These are phyloP conservation scores for Zelleria hepariella DNA, from an alignment of 2,888 invertebrate species.

Conservation along the genomic window DNA sequence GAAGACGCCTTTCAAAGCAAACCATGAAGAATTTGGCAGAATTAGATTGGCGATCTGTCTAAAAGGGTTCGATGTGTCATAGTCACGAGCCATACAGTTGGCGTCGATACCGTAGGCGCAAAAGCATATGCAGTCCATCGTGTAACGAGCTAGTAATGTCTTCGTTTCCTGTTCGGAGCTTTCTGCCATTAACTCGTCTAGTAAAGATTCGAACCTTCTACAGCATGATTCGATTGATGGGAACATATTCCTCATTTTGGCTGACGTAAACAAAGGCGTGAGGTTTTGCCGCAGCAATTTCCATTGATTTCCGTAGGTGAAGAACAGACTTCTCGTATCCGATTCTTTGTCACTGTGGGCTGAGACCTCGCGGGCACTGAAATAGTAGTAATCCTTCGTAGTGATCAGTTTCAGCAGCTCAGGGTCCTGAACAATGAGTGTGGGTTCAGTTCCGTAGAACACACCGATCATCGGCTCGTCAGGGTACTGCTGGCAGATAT, in stretches of 20 bases:
- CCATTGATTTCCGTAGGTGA: slow-evolving; percentile 16
- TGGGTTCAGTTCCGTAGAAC: slow-evolving; percentile 19
- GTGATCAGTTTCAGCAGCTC: slow-evolving; percentile 16
- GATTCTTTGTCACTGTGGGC: slow-evolving; percentile 13
- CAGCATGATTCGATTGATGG: slow-evolving; percentile 19
- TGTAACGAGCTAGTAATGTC: slow-evolving; percentile 9
- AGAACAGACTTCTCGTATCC: slow-evolving; percentile 11
- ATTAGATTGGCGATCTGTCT: background rate
- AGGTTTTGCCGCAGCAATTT: slow-evolving; percentile 19
- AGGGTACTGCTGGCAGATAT: slow-evolving; percentile 17
- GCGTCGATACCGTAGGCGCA: slow-evolving; percentile 9
- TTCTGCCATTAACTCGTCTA: slow-evolving; percentile 5
- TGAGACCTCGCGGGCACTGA: slow-evolving; percentile 17
- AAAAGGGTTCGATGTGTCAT: slow-evolving; percentile 1
- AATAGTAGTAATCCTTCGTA: slow-evolving; percentile 21
- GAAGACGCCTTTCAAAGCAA: background rate
- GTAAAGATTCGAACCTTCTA: slow-evolving; percentile 12
- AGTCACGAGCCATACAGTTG: slow-evolving; percentile 2
- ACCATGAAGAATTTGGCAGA: background rate
- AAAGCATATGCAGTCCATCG: slow-evolving; percentile 6
- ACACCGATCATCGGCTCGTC: slow-evolving; percentile 18
- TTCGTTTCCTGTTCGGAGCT: background rate
- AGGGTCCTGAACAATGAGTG: slow-evolving; percentile 19
- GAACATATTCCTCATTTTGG: slow-evolving; percentile 21
- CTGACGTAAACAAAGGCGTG: slow-evolving; percentile 18